Base-by-base conservation (phyloP, 2,888 invertebrate species). In the Bruchidius siliquastri region DNA sequence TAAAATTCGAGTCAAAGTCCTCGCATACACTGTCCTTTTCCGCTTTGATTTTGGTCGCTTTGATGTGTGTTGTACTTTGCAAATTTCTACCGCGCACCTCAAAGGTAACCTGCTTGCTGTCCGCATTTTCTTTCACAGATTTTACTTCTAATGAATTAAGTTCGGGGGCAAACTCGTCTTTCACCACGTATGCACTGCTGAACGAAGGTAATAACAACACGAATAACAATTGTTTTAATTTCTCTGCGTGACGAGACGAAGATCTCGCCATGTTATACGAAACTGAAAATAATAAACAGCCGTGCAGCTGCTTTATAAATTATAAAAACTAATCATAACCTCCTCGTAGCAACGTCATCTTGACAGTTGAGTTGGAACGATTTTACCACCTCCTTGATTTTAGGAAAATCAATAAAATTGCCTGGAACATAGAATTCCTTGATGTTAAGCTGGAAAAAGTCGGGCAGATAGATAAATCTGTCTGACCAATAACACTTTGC, bases 191-290 rank as follows among this genome's bases (percentile, higher is more conserved):
- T 18, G 71, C 74, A n/a, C 71, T 70, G 22, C 73, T 21, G 67
- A 72, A 73, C 26, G 72, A 74, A 67, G 73, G 72, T 49, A 77
- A 69, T 30, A 75, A 74, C 73, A 78, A 73, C 72, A 80, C 76
- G 71, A 79, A 71, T 72, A 81, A 77, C 78, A 81, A 76, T 78
- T 80, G 74, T 76, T 81, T 76, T 75, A 83, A 76, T 74, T 76
- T 80, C 78, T 79, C 79, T 72, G 77, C 77, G 69, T 74, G 76
- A 77, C 81, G 82, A 84, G 81, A 81, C 80, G 80, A 80, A 81
- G 79, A 80, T 79, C 81, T 85, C 85, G 85, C 86, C 86, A 86
- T 86, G 84, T 80, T 85, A 85, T 83, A 80, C 79, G 75, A 76
- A 79, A 81, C 82, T 82, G 78, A 79, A 80, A 79, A 80, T 77